These are phyloP conservation scores for Gila robusta DNA, from an alignment of 2,797 vertebrate genomes.

Conservation along the genomic window DNA sequence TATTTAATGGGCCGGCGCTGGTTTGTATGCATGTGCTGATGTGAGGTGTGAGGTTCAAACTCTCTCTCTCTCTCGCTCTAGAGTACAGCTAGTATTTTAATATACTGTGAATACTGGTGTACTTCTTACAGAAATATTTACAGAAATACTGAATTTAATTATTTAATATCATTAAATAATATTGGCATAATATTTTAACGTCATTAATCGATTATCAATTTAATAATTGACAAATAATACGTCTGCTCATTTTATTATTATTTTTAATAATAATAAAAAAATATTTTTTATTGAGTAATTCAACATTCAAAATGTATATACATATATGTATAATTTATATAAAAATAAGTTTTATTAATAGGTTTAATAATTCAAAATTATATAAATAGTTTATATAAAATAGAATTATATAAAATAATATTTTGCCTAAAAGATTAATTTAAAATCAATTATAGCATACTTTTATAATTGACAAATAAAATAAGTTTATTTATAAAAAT, in stretches of 20 bases:
- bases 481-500: background rate
- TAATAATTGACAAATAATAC: too few relatives aligned
- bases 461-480: background rate
- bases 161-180: background rate
- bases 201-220: background rate
- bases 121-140: background rate
- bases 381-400: background rate
- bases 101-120: slow-evolving; percentile 7
- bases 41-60: background rate
- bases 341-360: background rate
- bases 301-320: too few relatives aligned
- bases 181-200: background rate
- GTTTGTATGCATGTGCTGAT: slow-evolving; percentile 64
- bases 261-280: too few relatives aligned
- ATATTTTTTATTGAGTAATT: too few relatives aligned
- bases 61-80: slow-evolving; percentile 3
- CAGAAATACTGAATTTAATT: background rate
- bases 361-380: fast-evolving
- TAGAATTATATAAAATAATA: too few relatives aligned
- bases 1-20: slow-evolving; percentile 75
- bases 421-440: background rate
- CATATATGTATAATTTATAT: too few relatives aligned
- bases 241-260: too few relatives aligned
- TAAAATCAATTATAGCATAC: background rate
- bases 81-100: background rate